phyloP scores from a whole-genome alignment of 1,140 invertebrate genomes.

The Pseudomyrmex pallidus region DNA sequence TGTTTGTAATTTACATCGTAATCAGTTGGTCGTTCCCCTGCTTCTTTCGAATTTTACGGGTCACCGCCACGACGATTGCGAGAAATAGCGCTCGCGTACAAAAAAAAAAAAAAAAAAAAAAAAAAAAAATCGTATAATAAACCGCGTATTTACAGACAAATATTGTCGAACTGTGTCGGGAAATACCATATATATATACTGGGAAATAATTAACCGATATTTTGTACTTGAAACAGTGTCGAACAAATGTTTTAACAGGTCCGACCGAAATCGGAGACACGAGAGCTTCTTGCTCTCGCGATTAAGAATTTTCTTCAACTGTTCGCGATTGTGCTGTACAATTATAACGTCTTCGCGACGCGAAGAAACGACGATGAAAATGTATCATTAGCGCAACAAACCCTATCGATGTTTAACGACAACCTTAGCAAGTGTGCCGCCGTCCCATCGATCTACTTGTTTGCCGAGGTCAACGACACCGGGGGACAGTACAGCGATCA shows the following conservation, averaged over 20 bases:
- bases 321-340: background rate
- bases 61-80: background rate
- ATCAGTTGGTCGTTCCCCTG: background rate
- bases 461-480: constrained; percentile 55
- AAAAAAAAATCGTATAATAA: no score
- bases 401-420: constrained; percentile 57
- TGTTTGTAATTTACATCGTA: constrained; percentile 11
- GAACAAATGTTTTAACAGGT: no score
- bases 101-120: no score
- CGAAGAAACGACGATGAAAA: constrained; percentile 7
- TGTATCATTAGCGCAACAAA: constrained; percentile 49
- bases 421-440: constrained; percentile 51
- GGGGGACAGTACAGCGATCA: constrained; percentile 54
- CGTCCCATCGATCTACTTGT: constrained; percentile 61
- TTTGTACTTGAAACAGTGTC: no score
- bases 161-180: no score
- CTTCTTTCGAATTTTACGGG: background rate
- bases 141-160: no score
- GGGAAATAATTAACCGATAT: no score
- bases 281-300: background rate
- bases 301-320: background rate
- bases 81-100: no score
- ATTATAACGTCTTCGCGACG: background rate
- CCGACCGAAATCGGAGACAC: no score
- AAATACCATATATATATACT: no score